A percentile compares a stretch with the other conserved stretches of the same genome.
These are phyloP conservation scores for Propithecus perrieri DNA, from an alignment of 2,797 vertebrate genomes.

Conservation along the genomic window DNA sequence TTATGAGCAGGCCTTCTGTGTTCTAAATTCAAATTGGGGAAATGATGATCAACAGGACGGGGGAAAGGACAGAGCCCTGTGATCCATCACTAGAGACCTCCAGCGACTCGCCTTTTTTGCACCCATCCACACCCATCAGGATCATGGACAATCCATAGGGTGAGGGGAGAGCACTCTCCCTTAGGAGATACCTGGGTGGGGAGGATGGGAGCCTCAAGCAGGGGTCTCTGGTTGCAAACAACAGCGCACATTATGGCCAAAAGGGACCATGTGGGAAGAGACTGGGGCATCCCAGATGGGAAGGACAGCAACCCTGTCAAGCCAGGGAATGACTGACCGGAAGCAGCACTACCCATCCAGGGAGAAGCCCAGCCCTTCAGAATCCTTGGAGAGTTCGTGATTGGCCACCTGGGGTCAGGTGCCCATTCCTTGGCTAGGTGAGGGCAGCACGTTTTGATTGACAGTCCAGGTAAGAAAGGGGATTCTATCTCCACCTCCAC, in stretches of 20 bases:
- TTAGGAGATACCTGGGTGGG: neutral
- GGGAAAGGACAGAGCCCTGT: neutral
- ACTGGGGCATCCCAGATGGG: neutral
- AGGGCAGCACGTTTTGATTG: neutral
- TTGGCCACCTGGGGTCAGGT: neutral
- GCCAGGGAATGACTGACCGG: neutral
- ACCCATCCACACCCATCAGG: neutral
- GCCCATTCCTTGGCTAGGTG: neutral
- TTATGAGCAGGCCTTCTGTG: slow-evolving; percentile 10
- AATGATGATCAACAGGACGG: neutral
- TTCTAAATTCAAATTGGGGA: neutral
- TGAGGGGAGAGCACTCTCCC: neutral
- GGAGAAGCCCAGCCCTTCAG: fast-evolving
- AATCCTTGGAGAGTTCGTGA: neutral
- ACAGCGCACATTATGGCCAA: neutral
- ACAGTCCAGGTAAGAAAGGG: neutral
- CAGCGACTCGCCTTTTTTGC: neutral
- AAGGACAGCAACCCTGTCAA: neutral
- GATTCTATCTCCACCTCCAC: neutral
- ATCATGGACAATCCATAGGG: neutral
- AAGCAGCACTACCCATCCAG: neutral
- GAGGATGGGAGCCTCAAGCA: neutral
- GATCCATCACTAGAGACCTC: neutral
- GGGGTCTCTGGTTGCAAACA: neutral
- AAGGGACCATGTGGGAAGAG: neutral